Conservation (phyloP, 1,140 invertebrate genomes). For the Gonatopus flavifemur region DNA sequence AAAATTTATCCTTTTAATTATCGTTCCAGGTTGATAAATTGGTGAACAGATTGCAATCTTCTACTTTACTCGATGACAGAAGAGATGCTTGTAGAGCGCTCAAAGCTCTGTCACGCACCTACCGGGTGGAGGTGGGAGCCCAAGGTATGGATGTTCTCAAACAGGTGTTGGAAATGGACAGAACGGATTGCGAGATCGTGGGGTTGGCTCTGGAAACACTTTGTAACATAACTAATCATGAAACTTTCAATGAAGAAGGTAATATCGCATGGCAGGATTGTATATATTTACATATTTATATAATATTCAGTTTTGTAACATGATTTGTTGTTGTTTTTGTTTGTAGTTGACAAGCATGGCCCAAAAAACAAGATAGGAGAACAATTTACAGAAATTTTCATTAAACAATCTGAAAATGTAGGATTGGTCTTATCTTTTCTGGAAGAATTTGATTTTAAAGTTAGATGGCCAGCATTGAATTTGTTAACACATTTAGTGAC, state of each 20-base stretch:
- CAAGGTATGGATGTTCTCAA: slow-evolving; percentile 88
- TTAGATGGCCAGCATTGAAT: slow-evolving; percentile 85
- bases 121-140: slow-evolving; percentile 92
- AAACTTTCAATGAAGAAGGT: slow-evolving; percentile 81
- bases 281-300: slow-evolving; percentile 6
- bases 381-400: slow-evolving; percentile 98
- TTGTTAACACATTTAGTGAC: slow-evolving; percentile 79
- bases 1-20: background rate
- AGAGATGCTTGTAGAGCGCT: slow-evolving; percentile 94
- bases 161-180: slow-evolving; percentile 79
- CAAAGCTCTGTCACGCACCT: slow-evolving; percentile 90
- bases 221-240: slow-evolving; percentile 85
- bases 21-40: slow-evolving; percentile 81
- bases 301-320: no score
- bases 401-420: slow-evolving; percentile 89
- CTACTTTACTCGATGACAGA: slow-evolving; percentile 90
- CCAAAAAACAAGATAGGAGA: slow-evolving; percentile 68
- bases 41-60: slow-evolving; percentile 88
- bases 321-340: slow-evolving; percentile 9
- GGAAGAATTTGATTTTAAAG: slow-evolving; percentile 94
- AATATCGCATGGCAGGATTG: slow-evolving; percentile 39
- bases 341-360: slow-evolving; percentile 54
- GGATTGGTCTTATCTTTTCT: slow-evolving; percentile 81
- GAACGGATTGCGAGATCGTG: slow-evolving; percentile 88
- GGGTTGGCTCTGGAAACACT: slow-evolving; percentile 90